A percentile compares a stretch with the other conserved stretches of the same genome.
phyloP scores from a whole-genome alignment of 2,113 vertebrate species.

The Opisthocomus hoazin region DNA sequence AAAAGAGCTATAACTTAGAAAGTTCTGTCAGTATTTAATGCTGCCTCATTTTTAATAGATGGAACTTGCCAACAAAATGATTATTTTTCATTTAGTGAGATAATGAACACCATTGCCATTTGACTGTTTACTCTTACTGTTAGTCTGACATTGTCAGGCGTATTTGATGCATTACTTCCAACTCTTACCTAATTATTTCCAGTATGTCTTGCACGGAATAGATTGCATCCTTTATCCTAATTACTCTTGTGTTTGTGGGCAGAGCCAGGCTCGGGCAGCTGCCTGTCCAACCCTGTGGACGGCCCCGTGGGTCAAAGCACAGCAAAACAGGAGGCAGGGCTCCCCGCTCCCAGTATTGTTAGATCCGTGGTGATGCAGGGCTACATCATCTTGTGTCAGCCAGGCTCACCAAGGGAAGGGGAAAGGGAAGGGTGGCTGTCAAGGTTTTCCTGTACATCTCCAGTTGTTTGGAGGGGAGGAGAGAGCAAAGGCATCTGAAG shows the following conservation, averaged over 20 bases:
- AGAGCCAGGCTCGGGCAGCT: not conserved
- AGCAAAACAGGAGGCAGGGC: not conserved
- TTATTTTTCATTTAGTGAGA: constrained; percentile 23
- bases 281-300: not conserved
- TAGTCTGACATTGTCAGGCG: constrained; percentile 54
- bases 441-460: not conserved
- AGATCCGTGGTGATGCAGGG: not conserved
- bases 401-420: not conserved
- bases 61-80: not conserved
- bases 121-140: constrained; percentile 54
- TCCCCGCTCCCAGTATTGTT: not conserved
- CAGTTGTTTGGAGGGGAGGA: not conserved
- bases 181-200: constrained; percentile 35
- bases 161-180: constrained; percentile 43
- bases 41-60: constrained; percentile 31
- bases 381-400: not conserved
- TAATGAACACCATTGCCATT: not conserved
- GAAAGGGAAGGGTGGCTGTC: not conserved
- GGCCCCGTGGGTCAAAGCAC: not conserved
- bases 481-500: not conserved
- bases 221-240: not conserved
- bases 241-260: not conserved
- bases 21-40: constrained; percentile 30
- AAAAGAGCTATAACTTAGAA: constrained; percentile 34
- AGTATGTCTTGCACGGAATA: not conserved